Evolutionary conservation across 2,797 vertebrate species (phyloP).

Genomic region (Sarcoramphus papa): DNA sequence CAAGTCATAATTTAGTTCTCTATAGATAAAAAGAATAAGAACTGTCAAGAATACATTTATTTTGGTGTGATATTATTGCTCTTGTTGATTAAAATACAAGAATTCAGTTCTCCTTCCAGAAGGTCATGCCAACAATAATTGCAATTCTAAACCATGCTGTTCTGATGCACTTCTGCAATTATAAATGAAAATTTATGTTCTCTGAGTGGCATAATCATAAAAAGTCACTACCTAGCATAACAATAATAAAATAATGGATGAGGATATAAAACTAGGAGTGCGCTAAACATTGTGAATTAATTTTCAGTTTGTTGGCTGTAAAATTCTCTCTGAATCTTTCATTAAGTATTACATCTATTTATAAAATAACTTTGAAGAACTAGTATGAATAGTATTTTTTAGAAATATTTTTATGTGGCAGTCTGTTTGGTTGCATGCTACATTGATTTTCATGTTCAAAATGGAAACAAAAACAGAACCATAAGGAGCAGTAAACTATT

Average conservation of each 20-base stretch:
- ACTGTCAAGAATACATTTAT: not conserved
- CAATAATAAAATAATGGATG: constrained; percentile 19
- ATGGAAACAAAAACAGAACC: not conserved
- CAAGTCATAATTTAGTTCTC: not conserved
- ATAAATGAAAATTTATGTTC: constrained; percentile 8
- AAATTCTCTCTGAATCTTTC: not conserved
- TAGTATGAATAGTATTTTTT: not conserved
- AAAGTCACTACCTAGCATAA: not conserved
- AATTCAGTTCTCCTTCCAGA: not conserved
- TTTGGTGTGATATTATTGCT: not conserved
- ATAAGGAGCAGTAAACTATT: not conserved
- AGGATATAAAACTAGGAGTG: not conserved
- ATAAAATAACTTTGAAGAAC: not conserved
- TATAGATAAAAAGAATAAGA: not conserved
- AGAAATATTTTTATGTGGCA: not conserved
- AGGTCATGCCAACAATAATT: not conserved
- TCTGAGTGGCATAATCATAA: not conserved
- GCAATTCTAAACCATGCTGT: not conserved
- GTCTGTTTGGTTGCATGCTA: not conserved
- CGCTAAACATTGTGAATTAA: not conserved
- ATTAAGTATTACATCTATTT: not conserved
- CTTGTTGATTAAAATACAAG: not conserved
- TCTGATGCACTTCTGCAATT: not conserved
- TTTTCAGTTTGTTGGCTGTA: not conserved
- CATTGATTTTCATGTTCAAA: not conserved